phyloP scores from a whole-genome alignment of 1,140 invertebrate genomes.

The Geopemphigus sp. region DNA sequence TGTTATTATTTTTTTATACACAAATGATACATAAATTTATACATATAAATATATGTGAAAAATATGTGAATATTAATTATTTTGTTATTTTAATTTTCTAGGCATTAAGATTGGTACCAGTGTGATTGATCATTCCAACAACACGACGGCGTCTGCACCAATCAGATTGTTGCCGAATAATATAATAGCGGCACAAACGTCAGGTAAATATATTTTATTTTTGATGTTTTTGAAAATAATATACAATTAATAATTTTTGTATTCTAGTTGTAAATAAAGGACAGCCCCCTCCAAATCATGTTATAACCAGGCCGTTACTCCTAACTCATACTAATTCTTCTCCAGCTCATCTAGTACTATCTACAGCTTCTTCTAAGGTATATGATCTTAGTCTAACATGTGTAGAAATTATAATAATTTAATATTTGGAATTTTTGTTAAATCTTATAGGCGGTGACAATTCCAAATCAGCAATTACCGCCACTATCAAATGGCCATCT shows the following conservation, averaged over 20 bases:
- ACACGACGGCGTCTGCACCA: conserved; percentile 34
- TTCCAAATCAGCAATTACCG: conserved; percentile 44
- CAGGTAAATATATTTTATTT: conserved; percentile 13
- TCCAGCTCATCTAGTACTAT: conserved; percentile 49
- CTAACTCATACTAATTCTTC: conserved; percentile 42
- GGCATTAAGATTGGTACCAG: conserved; percentile 43
- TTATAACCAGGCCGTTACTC: conserved; percentile 42
- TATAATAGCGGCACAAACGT: conserved; percentile 35
- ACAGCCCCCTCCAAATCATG: conserved; percentile 42
- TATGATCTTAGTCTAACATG: too few relatives aligned
- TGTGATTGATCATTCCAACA: conserved; percentile 48
- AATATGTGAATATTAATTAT: not conserved
- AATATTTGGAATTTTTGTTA: not conserved
- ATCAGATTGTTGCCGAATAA: conserved; percentile 44
- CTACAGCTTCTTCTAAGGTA: conserved; percentile 47
- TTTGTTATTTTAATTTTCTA: not conserved
- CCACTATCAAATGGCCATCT: conserved; percentile 44
- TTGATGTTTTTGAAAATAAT: not conserved
- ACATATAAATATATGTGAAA: too few relatives aligned
- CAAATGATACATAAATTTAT: conserved; percentile 2
- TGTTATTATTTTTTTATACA: conserved; percentile 2
- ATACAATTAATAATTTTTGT: not conserved
- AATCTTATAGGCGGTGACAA: conserved; percentile 22
- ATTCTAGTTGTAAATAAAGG: conserved; percentile 41
- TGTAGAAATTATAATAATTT: too few relatives aligned